These are phyloP conservation scores for Eupleurogrammus muticus DNA, from an alignment of 2,797 vertebrate genomes.

Conservation along the genomic window DNA sequence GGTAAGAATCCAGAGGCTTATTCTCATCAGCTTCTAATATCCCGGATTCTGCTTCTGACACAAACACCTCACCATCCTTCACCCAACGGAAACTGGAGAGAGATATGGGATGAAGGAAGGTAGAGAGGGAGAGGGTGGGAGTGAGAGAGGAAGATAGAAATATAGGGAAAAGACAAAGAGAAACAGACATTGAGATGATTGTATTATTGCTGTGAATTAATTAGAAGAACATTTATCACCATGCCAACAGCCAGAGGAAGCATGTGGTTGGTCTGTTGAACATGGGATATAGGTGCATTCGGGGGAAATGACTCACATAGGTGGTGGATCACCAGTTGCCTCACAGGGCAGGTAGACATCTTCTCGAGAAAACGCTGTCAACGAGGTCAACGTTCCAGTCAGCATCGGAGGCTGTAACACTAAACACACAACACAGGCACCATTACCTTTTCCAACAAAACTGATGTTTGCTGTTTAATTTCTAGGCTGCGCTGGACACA, in stretches of 20 bases:
- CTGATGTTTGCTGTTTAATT: too few species aligned
- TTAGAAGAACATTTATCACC: slow-evolving; percentile 54
- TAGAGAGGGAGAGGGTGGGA: background rate
- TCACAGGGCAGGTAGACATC: slow-evolving; percentile 75
- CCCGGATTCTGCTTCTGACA: background rate
- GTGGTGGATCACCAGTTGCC: slow-evolving; percentile 74
- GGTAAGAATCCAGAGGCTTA: slow-evolving; percentile 29
- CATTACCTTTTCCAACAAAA: too few species aligned
- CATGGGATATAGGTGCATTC: slow-evolving; percentile 10
- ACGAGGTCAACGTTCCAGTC: slow-evolving; percentile 51
- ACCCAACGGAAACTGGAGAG: slow-evolving; percentile 72
- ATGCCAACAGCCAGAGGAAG: slow-evolving; percentile 49
- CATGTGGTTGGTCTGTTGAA: slow-evolving; percentile 5
- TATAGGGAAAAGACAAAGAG: slow-evolving; percentile 5
- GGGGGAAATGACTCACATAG: slow-evolving; percentile 35
- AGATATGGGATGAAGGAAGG: too few species aligned
- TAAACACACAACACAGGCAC: slow-evolving; percentile 49
- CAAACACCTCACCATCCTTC: slow-evolving; percentile 57
- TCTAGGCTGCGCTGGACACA: too few species aligned
- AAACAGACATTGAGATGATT: slow-evolving; percentile 18
- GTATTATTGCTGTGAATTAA: slow-evolving; percentile 42
- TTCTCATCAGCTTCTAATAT: slow-evolving; percentile 11
- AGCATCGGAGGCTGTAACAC: slow-evolving; percentile 77
- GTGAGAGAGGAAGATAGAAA: background rate
- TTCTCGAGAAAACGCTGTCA: slow-evolving; percentile 73